Conservation (phyloP, 2,113 vertebrate species). For the Ophiodon elongatus region DNA sequence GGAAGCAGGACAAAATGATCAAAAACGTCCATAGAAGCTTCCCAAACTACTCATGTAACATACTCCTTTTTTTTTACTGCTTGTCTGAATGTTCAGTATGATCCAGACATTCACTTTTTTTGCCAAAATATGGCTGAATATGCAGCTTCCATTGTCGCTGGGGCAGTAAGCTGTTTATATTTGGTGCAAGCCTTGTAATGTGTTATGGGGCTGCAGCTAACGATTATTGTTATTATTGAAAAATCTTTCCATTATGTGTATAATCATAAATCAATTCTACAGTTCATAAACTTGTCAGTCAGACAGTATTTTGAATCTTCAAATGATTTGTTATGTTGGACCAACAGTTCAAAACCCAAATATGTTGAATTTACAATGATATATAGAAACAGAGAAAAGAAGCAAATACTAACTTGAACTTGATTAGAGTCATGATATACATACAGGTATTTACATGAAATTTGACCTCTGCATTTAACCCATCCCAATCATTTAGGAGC, state of each 20-base stretch:
- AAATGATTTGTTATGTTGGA: neutral
- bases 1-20: neutral
- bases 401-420: neutral
- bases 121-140: slow-evolving; percentile 15
- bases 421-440: neutral
- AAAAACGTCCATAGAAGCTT: neutral
- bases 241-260: neutral
- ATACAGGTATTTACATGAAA: neutral
- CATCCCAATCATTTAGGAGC: neutral
- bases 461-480: neutral
- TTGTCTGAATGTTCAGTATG: slow-evolving; percentile 26
- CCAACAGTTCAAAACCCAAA: neutral
- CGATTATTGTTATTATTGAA: neutral
- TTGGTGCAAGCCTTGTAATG: neutral
- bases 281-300: neutral
- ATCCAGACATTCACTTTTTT: slow-evolving; percentile 8
- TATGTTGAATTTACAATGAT: neutral
- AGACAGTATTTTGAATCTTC: neutral
- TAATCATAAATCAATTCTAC: slow-evolving; percentile 2
- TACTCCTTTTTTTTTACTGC: slow-evolving; percentile 29
- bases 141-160: neutral
- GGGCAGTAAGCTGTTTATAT: neutral
- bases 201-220: neutral
- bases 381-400: neutral
- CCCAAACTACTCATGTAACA: slow-evolving; percentile 8